Base-by-base conservation (phyloP, 2,888 invertebrate genomes). In the Andrena marginata region DNA sequence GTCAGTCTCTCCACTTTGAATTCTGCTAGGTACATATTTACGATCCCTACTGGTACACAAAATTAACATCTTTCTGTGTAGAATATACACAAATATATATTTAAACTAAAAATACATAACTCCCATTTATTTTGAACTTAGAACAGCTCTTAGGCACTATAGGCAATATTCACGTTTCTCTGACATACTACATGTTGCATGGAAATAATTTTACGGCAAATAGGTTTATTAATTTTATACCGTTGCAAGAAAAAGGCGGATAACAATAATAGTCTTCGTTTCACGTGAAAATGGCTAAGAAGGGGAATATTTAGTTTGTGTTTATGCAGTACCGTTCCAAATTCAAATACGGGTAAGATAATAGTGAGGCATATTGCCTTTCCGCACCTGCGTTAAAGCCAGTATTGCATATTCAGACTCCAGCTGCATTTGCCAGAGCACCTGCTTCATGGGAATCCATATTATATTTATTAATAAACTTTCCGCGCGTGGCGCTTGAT, bases 331-430 rank as follows among this genome's bases (percentile, higher is more conserved):
- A 10, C 29, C 7, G 31, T 63, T 16, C 7, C 63, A 48, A 63
- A 76, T 76, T 76, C 51, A 54, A 69, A 63, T 31, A 63, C 13
- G 48, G 33, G 20, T 20, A 51, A 76, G 69, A 42, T 63, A 70
- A 26, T 49, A 20, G 42, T 16, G n/a, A 8, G 20, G 63, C 20
- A 70, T 63, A 70, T 77, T 49, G 42, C 59, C 31, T 63, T 65
- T 72, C 56, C 49, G 71, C 77, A 77, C 72, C 72, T 77, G 77
- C 77, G 64, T 77, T 56, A 10, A 64, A 59, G 65, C 64, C 64
- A 4, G 26, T 35, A 56, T 49, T 65, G 59, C 63, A 77, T 64
- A 65, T 71, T 59, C 64, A 72, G 33, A 29, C 72, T 65, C 20
- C 77, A 64, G 77, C 77, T 72, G 77, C 77, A 77, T 49, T 51